These are phyloP conservation scores for Gracilinanus agilis DNA, from an alignment of 2,113 vertebrate genomes.

Conservation along the genomic window DNA sequence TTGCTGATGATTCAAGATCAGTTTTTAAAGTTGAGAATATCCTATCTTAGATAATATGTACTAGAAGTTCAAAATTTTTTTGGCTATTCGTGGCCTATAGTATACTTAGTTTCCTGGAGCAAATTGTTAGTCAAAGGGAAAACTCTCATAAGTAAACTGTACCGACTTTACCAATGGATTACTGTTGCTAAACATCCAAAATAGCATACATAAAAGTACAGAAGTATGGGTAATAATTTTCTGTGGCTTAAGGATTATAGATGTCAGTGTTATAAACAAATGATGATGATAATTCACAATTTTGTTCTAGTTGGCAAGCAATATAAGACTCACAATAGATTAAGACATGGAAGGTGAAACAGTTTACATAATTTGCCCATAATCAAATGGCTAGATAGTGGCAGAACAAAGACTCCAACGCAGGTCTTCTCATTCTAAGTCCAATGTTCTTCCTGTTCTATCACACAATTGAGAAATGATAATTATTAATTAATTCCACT, in stretches of 20 bases:
- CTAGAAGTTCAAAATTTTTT: background rate
- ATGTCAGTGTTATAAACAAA: background rate
- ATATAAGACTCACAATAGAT: background rate
- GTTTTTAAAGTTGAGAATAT: constrained; percentile 43
- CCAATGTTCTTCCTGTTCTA: background rate
- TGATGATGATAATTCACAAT: background rate
- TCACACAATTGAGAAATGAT: background rate
- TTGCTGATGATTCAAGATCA: constrained; percentile 69
- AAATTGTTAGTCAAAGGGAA: background rate
- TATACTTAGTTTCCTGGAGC: background rate
- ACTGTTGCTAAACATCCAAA: background rate
- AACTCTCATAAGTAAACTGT: too few species aligned
- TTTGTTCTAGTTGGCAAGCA: background rate
- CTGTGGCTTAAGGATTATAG: background rate
- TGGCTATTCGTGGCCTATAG: background rate
- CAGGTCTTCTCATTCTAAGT: background rate
- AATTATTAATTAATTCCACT: background rate
- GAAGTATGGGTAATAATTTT: background rate
- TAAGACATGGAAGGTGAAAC: background rate
- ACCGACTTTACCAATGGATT: background rate
- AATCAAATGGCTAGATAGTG: background rate
- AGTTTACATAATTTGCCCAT: background rate
- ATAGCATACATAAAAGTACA: background rate
- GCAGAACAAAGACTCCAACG: background rate
- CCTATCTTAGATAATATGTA: background rate